These are phyloP conservation scores for Diarsia rubi DNA, from an alignment of 2,888 invertebrate genomes.

Conservation along the genomic window DNA sequence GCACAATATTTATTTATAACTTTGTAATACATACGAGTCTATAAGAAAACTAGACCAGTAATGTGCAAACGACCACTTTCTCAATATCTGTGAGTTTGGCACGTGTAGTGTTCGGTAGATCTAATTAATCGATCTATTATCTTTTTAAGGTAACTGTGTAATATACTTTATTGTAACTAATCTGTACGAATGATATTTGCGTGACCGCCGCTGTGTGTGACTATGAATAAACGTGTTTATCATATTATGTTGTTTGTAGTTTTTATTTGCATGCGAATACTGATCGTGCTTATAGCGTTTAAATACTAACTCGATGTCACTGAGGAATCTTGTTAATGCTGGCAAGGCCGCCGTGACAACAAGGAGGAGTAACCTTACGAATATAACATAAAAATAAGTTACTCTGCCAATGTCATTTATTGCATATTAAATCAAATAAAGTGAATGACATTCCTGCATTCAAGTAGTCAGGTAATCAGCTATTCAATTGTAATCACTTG, in stretches of 20 bases:
- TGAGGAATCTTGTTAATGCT: slow-evolving; percentile 49
- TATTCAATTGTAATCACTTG: slow-evolving; percentile 29
- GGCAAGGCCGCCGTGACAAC: slow-evolving; percentile 40
- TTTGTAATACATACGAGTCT: slow-evolving; percentile 57
- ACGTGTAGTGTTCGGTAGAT: slow-evolving; percentile 55
- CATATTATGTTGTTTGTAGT: slow-evolving; percentile 81
- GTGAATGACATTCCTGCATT: slow-evolving; percentile 29
- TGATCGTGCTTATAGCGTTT: slow-evolving; percentile 62
- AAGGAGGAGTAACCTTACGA: slow-evolving; percentile 40
- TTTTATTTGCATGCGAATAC: slow-evolving; percentile 76
- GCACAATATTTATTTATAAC: slow-evolving; percentile 78
- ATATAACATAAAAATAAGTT: slow-evolving; percentile 37
- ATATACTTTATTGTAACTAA: slow-evolving; percentile 77
- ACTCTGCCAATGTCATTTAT: slow-evolving; percentile 10
- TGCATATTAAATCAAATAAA: slow-evolving; percentile 23
- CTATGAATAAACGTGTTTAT: slow-evolving; percentile 88
- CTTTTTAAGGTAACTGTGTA: slow-evolving; percentile 65
- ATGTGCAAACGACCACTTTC: slow-evolving; percentile 54
- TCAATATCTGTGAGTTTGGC: slow-evolving; percentile 45
- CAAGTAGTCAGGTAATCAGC: slow-evolving; percentile 16
- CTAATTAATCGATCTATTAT: slow-evolving; percentile 46
- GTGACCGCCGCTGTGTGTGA: slow-evolving; percentile 79
- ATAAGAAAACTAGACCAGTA: slow-evolving; percentile 46
- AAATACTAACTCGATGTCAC: slow-evolving; percentile 54
- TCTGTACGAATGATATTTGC: slow-evolving; percentile 79